Base-by-base conservation (phyloP, 2,113 vertebrate species). In the Corydoras sp. region DNA sequence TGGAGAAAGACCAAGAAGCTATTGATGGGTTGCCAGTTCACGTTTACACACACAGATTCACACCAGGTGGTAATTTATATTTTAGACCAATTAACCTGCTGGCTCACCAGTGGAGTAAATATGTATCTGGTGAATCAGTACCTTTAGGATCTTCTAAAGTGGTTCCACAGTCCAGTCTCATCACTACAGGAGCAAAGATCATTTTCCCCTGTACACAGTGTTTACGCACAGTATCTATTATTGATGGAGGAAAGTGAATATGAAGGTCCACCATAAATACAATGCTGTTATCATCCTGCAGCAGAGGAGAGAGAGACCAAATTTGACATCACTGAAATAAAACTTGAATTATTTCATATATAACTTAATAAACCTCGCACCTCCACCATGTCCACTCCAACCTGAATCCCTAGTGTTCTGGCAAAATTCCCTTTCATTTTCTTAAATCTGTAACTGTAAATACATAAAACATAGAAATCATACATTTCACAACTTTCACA, bases 201-300 rank as follows among this genome's bases (percentile, higher is more conserved):
- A 92, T 90, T 84, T 88, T 92, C 74, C 90, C 89, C 77, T 92
- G 90, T 72, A 93, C 85, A 0, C 90, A 91, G 81, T 93, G 92
- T 65, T 92, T 93, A 74, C 92, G 87, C 66, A 93, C 82, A 0
- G 82, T 80, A 43, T 93, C 90, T 0, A 92, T 81, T 68, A 93
- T 58, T 53, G 85, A 85, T 2, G 83, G 48, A 0, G 92, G 92
- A 62, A 93, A 93, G 79, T 92, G 87, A 82, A 93, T 91, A 78
- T 93, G 92, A 6, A 93, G 88, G 80, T 93, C 92, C 1, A 91
- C 92, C 14, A 92, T 85, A 82, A 93, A 93, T 58, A 93, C 2
- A 74, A 93, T 92, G 80, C 91, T 92, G 82, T 91, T 91, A 0
- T 89, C 81, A 80, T 93, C 91, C 92, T 93, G 78, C 12, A 83